phyloP scores from a whole-genome alignment of 2,113 vertebrate genomes.

The Litocranius walleri region DNA sequence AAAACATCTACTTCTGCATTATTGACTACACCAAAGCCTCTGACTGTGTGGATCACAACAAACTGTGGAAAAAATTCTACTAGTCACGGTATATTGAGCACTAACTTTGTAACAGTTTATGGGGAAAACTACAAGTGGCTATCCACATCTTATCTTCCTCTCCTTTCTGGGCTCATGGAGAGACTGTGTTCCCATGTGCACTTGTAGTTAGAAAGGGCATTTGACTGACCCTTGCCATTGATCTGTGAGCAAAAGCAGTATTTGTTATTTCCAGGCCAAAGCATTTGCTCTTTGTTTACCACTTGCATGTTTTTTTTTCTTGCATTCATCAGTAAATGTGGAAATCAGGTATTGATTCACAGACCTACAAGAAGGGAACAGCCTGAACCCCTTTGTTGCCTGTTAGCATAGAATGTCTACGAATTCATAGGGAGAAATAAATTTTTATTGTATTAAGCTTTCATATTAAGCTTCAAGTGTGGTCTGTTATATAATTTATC shows the following conservation, averaged over 20 bases:
- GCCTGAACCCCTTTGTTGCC: background rate
- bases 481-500: background rate
- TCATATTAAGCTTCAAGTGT: background rate
- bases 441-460: background rate
- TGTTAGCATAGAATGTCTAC: background rate
- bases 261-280: background rate
- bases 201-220: background rate
- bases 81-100: background rate
- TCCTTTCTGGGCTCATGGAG: background rate
- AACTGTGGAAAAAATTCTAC: background rate
- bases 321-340: background rate
- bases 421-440: background rate
- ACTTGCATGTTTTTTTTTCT: background rate
- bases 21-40: background rate
- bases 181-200: background rate
- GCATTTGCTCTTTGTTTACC: background rate
- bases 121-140: background rate
- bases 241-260: background rate
- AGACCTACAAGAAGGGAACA: background rate
- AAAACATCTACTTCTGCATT: background rate
- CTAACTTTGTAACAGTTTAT: background rate
- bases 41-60: background rate
- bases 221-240: background rate
- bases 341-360: background rate
- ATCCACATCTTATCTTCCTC: background rate